Conservation (phyloP, 1,140 invertebrate genomes). For the Vanessa tameamea region DNA sequence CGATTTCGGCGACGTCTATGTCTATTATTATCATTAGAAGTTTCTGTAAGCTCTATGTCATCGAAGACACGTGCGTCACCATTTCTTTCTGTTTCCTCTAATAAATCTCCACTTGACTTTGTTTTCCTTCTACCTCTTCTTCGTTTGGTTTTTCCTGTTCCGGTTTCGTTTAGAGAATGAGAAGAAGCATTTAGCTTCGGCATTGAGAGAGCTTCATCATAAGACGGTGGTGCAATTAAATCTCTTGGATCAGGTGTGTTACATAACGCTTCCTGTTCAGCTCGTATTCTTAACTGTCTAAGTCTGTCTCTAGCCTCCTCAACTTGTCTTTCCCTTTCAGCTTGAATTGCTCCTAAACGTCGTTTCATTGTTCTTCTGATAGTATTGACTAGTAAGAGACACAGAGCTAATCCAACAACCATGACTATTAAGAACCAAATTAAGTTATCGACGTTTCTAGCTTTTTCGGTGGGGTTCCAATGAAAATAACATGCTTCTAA, state of each 20-base stretch:
- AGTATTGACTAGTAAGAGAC: constrained; percentile 75
- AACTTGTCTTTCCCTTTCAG: constrained; percentile 82
- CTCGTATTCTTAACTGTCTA: constrained; percentile 78
- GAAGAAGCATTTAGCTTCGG: constrained; percentile 82
- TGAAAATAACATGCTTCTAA: constrained; percentile 82
- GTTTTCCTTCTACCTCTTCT: constrained; percentile 77
- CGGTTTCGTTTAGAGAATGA: constrained; percentile 82
- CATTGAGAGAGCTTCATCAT: constrained; percentile 87
- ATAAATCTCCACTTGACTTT: constrained; percentile 77
- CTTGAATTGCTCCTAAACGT: constrained; percentile 80
- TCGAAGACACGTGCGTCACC: constrained; percentile 56
- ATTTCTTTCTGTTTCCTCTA: constrained; percentile 73
- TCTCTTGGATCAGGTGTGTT: constrained; percentile 84
- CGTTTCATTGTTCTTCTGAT: constrained; percentile 82
- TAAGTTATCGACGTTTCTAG: constrained; percentile 76
- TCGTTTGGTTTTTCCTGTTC: constrained; percentile 71
- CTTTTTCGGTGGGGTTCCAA: constrained; percentile 79
- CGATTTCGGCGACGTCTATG: constrained; percentile 61
- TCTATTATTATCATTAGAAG: constrained; percentile 46
- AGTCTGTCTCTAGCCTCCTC: constrained; percentile 79
- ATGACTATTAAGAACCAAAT: constrained; percentile 83
- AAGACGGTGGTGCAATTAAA: constrained; percentile 85
- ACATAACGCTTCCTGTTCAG: constrained; percentile 81
- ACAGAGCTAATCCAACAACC: constrained; percentile 76
- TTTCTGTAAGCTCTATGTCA: constrained; percentile 60